Conservation (phyloP, 2,113 vertebrate genomes). For the Daphoenositta chrysoptera region DNA sequence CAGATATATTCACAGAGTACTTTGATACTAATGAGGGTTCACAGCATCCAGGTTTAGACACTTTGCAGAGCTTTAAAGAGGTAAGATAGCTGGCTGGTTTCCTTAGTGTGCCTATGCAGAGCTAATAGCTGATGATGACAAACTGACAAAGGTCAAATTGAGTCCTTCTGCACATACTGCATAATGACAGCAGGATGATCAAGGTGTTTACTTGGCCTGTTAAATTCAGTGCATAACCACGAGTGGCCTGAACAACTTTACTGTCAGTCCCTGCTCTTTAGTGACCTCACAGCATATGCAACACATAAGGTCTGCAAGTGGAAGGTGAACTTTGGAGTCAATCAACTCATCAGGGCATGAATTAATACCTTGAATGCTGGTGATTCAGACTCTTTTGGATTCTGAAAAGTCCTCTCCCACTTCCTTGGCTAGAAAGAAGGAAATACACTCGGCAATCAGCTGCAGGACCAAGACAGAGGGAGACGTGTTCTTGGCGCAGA, state of each 20-base stretch:
- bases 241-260: neutral
- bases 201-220: neutral
- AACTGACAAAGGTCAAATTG: neutral
- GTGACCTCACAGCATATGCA: neutral
- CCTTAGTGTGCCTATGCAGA: neutral
- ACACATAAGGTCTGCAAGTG: neutral
- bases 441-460: neutral
- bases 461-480: neutral
- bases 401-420: neutral
- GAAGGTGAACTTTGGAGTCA: neutral
- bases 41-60: neutral
- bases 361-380: neutral
- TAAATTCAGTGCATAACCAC: neutral
- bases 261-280: neutral
- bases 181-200: neutral
- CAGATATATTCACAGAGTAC: neutral
- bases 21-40: neutral
- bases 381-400: neutral
- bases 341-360: neutral
- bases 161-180: neutral
- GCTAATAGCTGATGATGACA: neutral
- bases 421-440: neutral
- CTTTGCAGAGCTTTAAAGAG: neutral
- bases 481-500: fast-evolving
- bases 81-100: neutral